These are phyloP conservation scores for Coenonympha arcania DNA, from an alignment of 2,888 invertebrate genomes.

Conservation along the genomic window DNA sequence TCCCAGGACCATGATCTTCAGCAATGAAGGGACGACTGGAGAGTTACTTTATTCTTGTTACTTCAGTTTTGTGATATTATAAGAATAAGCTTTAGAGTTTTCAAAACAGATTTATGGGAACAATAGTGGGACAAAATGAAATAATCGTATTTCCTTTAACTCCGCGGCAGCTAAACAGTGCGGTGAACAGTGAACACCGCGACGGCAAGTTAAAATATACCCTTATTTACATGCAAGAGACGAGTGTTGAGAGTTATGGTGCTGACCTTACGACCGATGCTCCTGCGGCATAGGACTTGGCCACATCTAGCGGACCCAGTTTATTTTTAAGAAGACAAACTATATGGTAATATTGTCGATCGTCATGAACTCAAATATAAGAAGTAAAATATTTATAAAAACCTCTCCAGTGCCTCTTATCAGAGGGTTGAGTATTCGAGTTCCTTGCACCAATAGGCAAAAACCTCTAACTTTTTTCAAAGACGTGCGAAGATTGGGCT, in stretches of 20 bases:
- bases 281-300: slow-evolving; percentile 21
- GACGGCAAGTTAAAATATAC: slow-evolving; percentile 52
- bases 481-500: too few species aligned
- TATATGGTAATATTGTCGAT: too few species aligned
- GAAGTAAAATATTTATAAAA: too few species aligned
- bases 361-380: too few species aligned
- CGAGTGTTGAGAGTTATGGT: slow-evolving; percentile 52
- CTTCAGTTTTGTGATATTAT: neutral
- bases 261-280: slow-evolving; percentile 41
- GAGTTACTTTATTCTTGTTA: too few species aligned
- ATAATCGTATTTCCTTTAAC: slow-evolving; percentile 5
- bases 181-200: too few species aligned
- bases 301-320: slow-evolving; percentile 4
- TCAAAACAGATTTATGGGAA: neutral
- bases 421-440: too few species aligned
- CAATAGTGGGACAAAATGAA: slow-evolving; percentile 1
- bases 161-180: slow-evolving; percentile 13
- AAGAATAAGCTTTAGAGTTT: neutral
- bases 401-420: too few species aligned
- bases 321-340: too few species aligned
- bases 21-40: too few species aligned
- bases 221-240: slow-evolving; percentile 53
- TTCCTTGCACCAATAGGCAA: too few species aligned
- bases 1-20: too few species aligned
- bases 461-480: neutral